Base-by-base conservation (phyloP, 1,140 invertebrate species). In the Spodoptera litura region DNA sequence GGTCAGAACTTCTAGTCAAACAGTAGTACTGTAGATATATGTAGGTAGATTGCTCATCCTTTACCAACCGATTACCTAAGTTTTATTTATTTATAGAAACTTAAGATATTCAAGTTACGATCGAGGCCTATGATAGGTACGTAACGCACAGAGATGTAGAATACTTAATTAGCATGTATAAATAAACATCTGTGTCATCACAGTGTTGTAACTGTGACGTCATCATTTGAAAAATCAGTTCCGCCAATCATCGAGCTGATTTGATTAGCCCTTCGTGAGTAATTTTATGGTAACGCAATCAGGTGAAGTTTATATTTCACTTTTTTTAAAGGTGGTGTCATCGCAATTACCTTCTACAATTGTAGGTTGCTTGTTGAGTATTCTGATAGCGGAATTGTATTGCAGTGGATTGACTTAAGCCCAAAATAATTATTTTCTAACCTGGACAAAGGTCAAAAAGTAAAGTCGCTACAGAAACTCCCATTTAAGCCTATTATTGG, bases 211-310 rank as follows among this genome's bases (percentile, higher is more conserved):
- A 73, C n/a, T 20, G 35, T 73, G 71, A 73, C 55, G 55, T 59
- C 55, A 56, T 8, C 53, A 35, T 4, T 59, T 59, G 55, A 53
- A 44, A 59, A 73, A 73, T 73, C 13, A 15, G 53, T 73, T 73
- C 71, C 71, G 38, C 71, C 71, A 73, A 73, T 73, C 55, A 73
- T 38, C 35, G 53, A 35, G 55, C 55, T 3, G 49, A 9, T 15
- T 73, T 53, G 13, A 59, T 73, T 73, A 44, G 38, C 35, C 55
- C 31, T 58, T 20, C 55, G 55, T 73, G 55, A 73, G 35, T 73
- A 59, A 73, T 73, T 44, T 56, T 73, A 52, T 13, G 2, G 10
- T 5, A 27, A 52, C 11, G 64, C 38, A 49, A 15, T 10, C 8
- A 5, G 59, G n/a, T 15, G 2, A 13, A 38, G 8, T 44, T 44